These are phyloP conservation scores for Catharus bicknelli DNA, from an alignment of 2,113 vertebrate species.

Conservation along the genomic window DNA sequence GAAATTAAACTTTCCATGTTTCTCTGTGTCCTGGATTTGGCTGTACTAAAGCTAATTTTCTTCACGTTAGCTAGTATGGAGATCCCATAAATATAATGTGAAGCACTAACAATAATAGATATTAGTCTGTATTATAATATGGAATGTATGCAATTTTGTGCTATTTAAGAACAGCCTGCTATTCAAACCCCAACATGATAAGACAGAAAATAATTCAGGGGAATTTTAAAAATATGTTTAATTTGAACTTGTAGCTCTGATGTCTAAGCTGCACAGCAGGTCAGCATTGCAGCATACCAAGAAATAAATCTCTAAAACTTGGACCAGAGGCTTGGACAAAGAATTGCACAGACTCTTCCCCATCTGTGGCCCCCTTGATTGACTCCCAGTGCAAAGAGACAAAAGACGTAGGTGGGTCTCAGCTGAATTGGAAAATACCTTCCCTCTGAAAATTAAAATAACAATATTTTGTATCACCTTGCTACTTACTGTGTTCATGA, in stretches of 20 bases:
- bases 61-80: neutral
- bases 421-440: neutral
- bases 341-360: neutral
- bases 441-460: neutral
- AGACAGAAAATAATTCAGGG: neutral
- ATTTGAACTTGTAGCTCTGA: neutral
- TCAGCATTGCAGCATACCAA: neutral
- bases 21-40: neutral
- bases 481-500: constrained; percentile 60
- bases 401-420: neutral
- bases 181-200: neutral
- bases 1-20: neutral
- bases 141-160: neutral
- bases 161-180: neutral
- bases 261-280: neutral
- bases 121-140: neutral
- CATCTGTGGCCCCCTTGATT: neutral
- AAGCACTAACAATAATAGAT: neutral
- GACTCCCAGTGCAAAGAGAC: rapidly evolving
- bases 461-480: neutral
- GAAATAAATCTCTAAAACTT: neutral
- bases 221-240: neutral
- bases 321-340: neutral
- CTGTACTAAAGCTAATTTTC: neutral
- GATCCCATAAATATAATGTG: neutral